phyloP scores from a whole-genome alignment of 2,797 vertebrate genomes.

The Gastrophryne carolinensis region DNA sequence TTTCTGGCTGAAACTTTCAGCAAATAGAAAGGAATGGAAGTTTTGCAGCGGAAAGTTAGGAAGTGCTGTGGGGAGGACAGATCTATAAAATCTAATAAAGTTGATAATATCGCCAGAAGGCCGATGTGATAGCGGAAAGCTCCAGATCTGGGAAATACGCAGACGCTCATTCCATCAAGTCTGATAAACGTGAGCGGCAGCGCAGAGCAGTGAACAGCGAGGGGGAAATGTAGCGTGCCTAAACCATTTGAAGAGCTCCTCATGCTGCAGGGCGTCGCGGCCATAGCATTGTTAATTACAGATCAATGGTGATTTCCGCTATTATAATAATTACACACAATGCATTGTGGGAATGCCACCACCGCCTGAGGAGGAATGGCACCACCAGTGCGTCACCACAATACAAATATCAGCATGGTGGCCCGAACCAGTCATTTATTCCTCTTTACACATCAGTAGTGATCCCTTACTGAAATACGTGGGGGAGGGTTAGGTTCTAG shows the following conservation, averaged over 20 bases:
- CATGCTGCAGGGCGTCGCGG: slow-evolving; percentile 13
- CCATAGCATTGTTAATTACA: slow-evolving; percentile 42
- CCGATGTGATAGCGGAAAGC: not conserved
- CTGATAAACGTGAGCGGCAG: slow-evolving; percentile 29
- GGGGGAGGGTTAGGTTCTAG: no score
- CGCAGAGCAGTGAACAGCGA: not conserved
- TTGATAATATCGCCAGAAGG: slow-evolving; percentile 8
- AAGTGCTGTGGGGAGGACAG: not conserved
- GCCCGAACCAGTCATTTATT: no score
- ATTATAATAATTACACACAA: slow-evolving; percentile 26
- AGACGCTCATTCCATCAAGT: slow-evolving; percentile 9
- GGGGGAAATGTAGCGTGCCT: slow-evolving; percentile 41
- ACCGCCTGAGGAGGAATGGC: no score
- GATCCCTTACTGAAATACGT: no score
- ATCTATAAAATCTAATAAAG: not conserved
- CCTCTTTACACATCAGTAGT: no score
- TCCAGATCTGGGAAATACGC: not conserved
- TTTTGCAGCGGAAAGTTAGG: no score
- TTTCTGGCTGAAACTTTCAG: no score
- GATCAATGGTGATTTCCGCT: slow-evolving; percentile 37
- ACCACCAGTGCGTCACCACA: no score
- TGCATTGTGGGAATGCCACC: not conserved
- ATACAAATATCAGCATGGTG: no score
- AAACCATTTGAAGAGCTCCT: slow-evolving; percentile 31
- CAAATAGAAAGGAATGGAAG: no score